Base-by-base conservation (phyloP, 2,888 invertebrate genomes). In the Scaptomyza flava region DNA sequence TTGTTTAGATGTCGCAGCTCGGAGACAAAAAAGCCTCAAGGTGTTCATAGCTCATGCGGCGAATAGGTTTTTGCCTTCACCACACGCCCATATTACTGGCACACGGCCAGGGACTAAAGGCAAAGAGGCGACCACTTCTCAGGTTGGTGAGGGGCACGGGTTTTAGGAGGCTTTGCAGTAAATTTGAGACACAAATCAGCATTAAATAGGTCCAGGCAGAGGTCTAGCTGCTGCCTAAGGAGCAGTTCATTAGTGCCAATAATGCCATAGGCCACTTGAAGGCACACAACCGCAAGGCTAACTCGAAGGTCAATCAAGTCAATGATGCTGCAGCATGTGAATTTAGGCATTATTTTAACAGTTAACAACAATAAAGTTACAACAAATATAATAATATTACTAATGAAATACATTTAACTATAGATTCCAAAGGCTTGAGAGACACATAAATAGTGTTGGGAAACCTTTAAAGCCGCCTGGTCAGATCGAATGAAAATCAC, bases 111-210 rank as follows among this genome's bases (percentile, higher is more conserved):
- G 81, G 66, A 38, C 51, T 11, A 36, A 7, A 20, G 51, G 51
- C 23, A 23, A 11, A 23, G 51, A 23, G 17, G 9, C 41, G 43
- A 38, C 36, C 38, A 51, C 23, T 41, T 51, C 11, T 7, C 38
- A 33, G 11, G 33, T 4, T 33, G 34, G 2, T 11, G 20, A 8
- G 41, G 43, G 43, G 23, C 43, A 23, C 2, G 20, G n/a, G 62
- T 41, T 11, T 23, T 23, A 17, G 17, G 17, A 66, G 73, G 65
- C 64, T 72, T 79, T 73, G 71, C 68, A 65, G 69, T 57, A 68
- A 66, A 72, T 69, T 74, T 64, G 67, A 70, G 60, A 71, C 73
- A 84, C 76, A 82, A 85, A 81, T 79, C 88, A 71, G 86, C 68
- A 73, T 79, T 87, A 79, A 85, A 73, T 77, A 53, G 62, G 14